These are phyloP conservation scores for Tetramorium alpestre DNA, from an alignment of 1,140 invertebrate species.

Conservation along the genomic window DNA sequence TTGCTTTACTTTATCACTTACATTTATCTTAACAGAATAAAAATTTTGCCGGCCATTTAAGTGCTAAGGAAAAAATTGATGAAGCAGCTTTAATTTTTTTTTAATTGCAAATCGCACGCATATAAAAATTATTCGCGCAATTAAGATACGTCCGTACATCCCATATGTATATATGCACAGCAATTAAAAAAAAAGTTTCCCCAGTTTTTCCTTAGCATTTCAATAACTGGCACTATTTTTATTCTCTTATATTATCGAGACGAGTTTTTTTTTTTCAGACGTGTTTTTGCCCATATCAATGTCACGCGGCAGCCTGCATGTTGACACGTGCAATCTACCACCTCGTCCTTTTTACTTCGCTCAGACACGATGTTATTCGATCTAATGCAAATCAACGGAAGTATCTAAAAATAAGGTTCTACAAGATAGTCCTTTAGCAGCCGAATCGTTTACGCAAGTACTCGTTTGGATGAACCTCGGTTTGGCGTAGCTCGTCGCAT, in stretches of 20 bases:
- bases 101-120: not conserved
- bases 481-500: not conserved
- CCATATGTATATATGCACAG: too few relatives aligned
- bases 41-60: not conserved
- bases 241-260: not conserved
- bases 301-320: not conserved
- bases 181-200: not conserved
- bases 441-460: not conserved
- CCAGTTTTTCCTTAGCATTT: not conserved
- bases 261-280: not conserved
- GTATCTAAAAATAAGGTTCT: not conserved
- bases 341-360: not conserved
- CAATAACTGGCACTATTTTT: not conserved
- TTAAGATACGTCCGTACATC: not conserved
- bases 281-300: constrained; percentile 6
- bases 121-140: not conserved
- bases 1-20: not conserved
- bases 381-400: not conserved
- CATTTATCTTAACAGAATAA: not conserved
- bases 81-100: not conserved
- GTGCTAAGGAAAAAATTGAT: too few relatives aligned
- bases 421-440: not conserved
- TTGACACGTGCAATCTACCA: constrained; percentile 8
- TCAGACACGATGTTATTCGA: not conserved
- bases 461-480: not conserved